Conservation (phyloP, 2,888 invertebrate genomes). For the Scaptomyza flava region DNA sequence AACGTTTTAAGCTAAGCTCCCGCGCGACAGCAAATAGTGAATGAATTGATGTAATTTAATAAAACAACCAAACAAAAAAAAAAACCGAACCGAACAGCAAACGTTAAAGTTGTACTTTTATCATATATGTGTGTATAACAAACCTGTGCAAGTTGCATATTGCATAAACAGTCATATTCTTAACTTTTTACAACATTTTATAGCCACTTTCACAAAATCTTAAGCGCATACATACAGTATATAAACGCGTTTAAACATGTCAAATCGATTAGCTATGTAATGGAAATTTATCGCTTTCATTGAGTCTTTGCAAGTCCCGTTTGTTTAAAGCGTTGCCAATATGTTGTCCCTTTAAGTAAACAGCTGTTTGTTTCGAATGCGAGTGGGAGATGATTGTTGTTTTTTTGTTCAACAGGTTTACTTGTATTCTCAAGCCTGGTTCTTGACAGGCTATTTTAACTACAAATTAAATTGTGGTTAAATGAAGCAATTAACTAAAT, state of each 20-base stretch:
- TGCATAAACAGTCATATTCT: no score
- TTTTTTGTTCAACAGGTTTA: no score
- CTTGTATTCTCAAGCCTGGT: no score
- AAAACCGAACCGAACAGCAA: constrained; percentile 1
- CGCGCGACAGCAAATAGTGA: constrained; percentile 65
- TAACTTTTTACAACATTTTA: no score
- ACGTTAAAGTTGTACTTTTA: constrained; percentile 1
- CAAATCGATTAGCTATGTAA: neutral
- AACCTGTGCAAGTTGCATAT: neutral
- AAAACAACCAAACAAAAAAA: constrained; percentile 57
- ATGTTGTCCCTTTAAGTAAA: neutral
- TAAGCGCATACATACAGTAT: no score
- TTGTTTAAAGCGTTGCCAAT: neutral
- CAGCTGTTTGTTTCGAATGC: neutral
- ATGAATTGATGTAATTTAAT: constrained; percentile 76
- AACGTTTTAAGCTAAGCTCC: constrained; percentile 61
- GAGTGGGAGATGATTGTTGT: no score
- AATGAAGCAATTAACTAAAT: no score
- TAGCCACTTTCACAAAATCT: neutral
- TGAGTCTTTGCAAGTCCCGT: neutral
- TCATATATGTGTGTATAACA: neutral
- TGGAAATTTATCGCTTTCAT: neutral
- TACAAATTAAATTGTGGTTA: no score
- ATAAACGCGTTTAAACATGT: neutral
- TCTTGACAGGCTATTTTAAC: no score